A percentile compares a stretch with the other conserved stretches of the same genome.
phyloP scores from a whole-genome alignment of 2,888 invertebrate species.

The Volucella zonaria region DNA sequence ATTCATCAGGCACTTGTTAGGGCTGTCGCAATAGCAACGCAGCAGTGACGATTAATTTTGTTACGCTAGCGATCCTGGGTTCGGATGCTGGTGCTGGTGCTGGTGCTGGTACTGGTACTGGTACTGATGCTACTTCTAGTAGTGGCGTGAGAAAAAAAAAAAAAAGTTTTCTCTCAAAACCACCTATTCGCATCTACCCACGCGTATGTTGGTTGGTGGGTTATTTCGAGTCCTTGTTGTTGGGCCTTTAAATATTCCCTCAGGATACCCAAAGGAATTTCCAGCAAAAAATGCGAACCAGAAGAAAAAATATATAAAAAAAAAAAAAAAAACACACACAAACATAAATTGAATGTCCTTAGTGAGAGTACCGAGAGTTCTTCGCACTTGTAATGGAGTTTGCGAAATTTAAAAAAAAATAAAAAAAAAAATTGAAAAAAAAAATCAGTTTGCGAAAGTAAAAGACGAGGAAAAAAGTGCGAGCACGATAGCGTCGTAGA shows the following conservation, averaged over 20 bases:
- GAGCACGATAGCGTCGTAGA: slow-evolving; percentile 15
- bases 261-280: slow-evolving; percentile 38
- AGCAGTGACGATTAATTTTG: slow-evolving; percentile 67
- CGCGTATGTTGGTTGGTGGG: too few relatives aligned
- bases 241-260: slow-evolving; percentile 29
- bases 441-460: neutral
- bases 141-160: too few relatives aligned
- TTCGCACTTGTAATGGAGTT: slow-evolving; percentile 50
- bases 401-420: slow-evolving; percentile 41
- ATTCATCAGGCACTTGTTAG: slow-evolving; percentile 72
- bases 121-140: neutral
- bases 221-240: slow-evolving; percentile 6
- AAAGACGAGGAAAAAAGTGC: slow-evolving; percentile 1
- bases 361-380: slow-evolving; percentile 26
- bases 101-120: too few relatives aligned
- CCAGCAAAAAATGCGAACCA: slow-evolving; percentile 34
- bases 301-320: neutral
- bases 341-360: slow-evolving; percentile 57
- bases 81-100: neutral
- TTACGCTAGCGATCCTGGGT: neutral
- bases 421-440: too few relatives aligned
- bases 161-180: slow-evolving; percentile 1
- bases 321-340: slow-evolving; percentile 14
- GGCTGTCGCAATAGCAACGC: slow-evolving; percentile 63
- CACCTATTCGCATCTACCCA: neutral